Percentiles rank a stretch among this genome's conserved stretches.
Conservation (phyloP, 1,140 invertebrate genomes). For the Branchinecta lindahli region DNA sequence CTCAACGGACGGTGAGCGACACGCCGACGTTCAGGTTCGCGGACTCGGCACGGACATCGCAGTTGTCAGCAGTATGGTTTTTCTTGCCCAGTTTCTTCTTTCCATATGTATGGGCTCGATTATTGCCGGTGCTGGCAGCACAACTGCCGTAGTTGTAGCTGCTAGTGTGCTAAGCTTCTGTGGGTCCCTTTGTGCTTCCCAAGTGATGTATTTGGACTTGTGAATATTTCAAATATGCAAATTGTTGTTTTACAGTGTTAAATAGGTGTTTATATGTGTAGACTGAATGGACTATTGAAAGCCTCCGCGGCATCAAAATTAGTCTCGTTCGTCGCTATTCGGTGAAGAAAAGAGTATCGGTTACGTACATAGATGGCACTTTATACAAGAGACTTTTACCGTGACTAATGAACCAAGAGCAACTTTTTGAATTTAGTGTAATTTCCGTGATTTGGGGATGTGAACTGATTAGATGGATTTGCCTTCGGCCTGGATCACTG, state of each 20-base stretch:
- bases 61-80: slow-evolving; percentile 86
- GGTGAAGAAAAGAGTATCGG: no score
- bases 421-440: no score
- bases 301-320: no score
- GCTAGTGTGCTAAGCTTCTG: slow-evolving; percentile 67
- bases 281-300: no score
- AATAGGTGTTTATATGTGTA: no score
- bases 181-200: slow-evolving; percentile 63
- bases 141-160: slow-evolving; percentile 63
- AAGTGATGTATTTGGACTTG: slow-evolving; percentile 73
- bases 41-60: slow-evolving; percentile 87
- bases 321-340: no score
- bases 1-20: slow-evolving; percentile 14
- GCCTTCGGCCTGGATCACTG: no score
- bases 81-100: slow-evolving; percentile 78
- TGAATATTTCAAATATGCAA: slow-evolving; percentile 31
- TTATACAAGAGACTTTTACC: no score
- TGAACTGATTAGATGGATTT: no score
- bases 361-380: no score
- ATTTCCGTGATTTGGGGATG: no score
- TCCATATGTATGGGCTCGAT: slow-evolving; percentile 73
- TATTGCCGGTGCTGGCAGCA: slow-evolving; percentile 51
- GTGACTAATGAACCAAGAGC: no score
- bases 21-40: slow-evolving; percentile 38
- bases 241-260: background rate